Evolutionary conservation across 2,797 vertebrate species (phyloP).

Genomic region (Premnoplex brunnescens): DNA sequence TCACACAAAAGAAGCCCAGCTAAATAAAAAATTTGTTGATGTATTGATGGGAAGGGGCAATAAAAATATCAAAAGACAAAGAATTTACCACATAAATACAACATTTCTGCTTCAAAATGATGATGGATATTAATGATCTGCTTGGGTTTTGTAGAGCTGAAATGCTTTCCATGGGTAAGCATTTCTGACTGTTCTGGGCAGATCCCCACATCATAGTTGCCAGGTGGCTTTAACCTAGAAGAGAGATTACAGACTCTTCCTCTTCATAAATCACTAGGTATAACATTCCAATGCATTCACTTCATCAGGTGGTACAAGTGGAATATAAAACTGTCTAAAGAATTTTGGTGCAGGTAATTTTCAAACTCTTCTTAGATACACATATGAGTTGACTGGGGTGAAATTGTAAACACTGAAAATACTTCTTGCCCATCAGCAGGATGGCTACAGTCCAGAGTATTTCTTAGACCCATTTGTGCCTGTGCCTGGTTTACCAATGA

Average conservation of each 20-base stretch:
- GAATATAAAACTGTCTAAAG: neutral
- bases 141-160: neutral
- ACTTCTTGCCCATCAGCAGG: neutral
- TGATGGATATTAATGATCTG: neutral
- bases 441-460: neutral
- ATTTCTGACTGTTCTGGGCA: neutral
- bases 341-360: neutral
- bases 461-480: neutral
- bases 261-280: conserved; percentile 4
- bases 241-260: neutral
- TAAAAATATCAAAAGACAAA: neutral
- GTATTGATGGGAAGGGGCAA: neutral
- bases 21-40: neutral
- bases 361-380: neutral
- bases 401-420: neutral
- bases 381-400: neutral
- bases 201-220: neutral
- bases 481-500: neutral
- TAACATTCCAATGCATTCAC: neutral
- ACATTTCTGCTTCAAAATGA: neutral
- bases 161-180: neutral
- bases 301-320: conserved; percentile 14
- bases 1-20: neutral
- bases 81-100: neutral
- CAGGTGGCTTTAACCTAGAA: conserved; percentile 23